Evolutionary conservation across 1,140 invertebrate species (phyloP).

Genomic region (Holotrichia oblita): DNA sequence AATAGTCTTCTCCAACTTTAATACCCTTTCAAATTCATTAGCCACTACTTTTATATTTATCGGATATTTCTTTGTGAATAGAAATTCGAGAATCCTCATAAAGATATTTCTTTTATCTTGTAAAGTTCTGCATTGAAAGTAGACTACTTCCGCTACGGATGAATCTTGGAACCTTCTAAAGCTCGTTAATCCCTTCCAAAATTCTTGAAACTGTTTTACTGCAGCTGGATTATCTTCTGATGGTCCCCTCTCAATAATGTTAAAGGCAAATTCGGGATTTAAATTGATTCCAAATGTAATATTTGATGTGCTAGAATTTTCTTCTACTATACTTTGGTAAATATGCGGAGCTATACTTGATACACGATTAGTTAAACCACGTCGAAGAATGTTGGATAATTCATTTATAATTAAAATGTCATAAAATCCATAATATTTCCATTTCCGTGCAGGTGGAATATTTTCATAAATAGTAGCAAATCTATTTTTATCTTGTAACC

Average conservation of each 20-base stretch:
- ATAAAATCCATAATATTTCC: slow-evolving; percentile 38
- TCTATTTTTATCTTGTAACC: neutral
- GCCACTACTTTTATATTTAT: slow-evolving; percentile 88
- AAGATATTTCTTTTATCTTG: slow-evolving; percentile 72
- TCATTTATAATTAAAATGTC: neutral
- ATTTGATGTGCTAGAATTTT: slow-evolving; percentile 77
- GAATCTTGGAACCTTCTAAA: slow-evolving; percentile 59
- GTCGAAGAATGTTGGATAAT: neutral
- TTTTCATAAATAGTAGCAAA: slow-evolving; percentile 14
- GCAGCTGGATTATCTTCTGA: slow-evolving; percentile 70
- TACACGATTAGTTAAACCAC: slow-evolving; percentile 10
- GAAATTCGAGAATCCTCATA: slow-evolving; percentile 68
- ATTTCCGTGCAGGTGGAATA: neutral
- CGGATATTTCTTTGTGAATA: slow-evolving; percentile 57
- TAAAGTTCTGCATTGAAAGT: too few species aligned
- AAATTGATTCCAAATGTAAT: too few species aligned
- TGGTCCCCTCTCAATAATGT: slow-evolving; percentile 84
- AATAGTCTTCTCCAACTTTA: slow-evolving; percentile 67
- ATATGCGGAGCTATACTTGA: slow-evolving; percentile 6
- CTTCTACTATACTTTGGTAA: slow-evolving; percentile 69
- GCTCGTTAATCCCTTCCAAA: slow-evolving; percentile 5
- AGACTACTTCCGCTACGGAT: too few species aligned
- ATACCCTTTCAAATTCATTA: slow-evolving; percentile 81
- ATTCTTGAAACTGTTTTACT: too few species aligned
- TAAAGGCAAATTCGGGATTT: slow-evolving; percentile 74